A percentile compares a stretch with the other conserved stretches of the same genome.
These are phyloP conservation scores for Ginglymostoma cirratum DNA, from an alignment of 2,113 vertebrate species.

Conservation along the genomic window DNA sequence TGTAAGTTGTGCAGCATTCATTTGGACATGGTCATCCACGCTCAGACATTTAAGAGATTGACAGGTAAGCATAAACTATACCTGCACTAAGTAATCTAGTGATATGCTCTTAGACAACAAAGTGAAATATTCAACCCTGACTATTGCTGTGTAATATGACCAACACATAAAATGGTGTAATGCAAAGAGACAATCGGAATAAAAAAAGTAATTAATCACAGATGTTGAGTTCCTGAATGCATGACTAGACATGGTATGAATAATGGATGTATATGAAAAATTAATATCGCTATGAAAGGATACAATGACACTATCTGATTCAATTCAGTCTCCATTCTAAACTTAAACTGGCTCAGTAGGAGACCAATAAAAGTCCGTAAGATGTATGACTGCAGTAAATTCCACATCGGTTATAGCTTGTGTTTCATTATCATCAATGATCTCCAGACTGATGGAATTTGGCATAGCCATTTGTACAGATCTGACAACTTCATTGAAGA, in stretches of 20 bases:
- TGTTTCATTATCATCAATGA: neutral
- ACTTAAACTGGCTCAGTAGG: neutral
- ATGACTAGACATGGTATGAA: conserved; percentile 22
- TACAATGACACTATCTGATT: conserved; percentile 20
- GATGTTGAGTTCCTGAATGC: conserved; percentile 22
- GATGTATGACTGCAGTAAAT: neutral
- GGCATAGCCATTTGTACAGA: neutral
- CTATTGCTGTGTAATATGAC: neutral
- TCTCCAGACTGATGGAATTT: neutral
- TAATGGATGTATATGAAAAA: conserved; percentile 35
- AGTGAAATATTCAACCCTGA: conserved; percentile 26
- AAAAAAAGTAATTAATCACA: conserved; percentile 36
- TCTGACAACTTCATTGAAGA: neutral
- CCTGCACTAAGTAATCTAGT: neutral
- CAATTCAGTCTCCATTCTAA: conserved; percentile 30
- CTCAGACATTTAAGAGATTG: neutral
- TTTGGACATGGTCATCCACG: neutral
- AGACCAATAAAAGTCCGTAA: neutral
- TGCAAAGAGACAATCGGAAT: conserved; percentile 14
- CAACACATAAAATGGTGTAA: neutral
- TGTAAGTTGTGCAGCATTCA: neutral
- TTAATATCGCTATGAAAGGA: conserved; percentile 8
- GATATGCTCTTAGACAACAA: neutral
- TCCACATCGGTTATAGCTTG: neutral
- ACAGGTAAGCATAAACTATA: neutral